Base-by-base conservation (phyloP, 2,113 vertebrate species). In the Turdus rufiventris region DNA sequence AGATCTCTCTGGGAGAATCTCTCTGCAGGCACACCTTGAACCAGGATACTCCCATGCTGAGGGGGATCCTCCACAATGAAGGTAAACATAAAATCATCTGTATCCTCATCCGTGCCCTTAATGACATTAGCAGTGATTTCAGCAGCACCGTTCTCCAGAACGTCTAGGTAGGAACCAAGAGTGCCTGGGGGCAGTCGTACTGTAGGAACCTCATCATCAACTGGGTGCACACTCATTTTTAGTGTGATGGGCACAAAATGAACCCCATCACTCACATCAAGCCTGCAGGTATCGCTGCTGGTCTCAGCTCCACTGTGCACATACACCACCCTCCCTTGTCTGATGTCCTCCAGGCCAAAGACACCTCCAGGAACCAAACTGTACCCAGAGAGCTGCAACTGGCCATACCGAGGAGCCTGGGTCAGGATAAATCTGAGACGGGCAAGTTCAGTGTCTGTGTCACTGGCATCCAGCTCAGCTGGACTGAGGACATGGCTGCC, bases 1-100 rank as follows among this genome's bases (percentile, higher is more conserved):
- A 99, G 96, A 85, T 99, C 98, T 51, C 97, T 98, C 93, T 99
- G 99, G 48, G 98, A 99, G 96, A 99, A 99, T 26, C 97, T 98
- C 74, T 96, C 96, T 21, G 97, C 97, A 5, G 98, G 98, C 14
- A 98, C 95, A 2, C 99, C 99, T 81, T 95, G 98, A 66, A 99
- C 98, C 58, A 99, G 93, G 92, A 99, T 98, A 94, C 97, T 98
- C 21, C 99, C 99, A 31, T 98, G 92, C 18, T 94, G 96, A 29
- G 99, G 99, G 7, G 98, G 98, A 78, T 98, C 98, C 89, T 99
- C 98, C 23, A 99, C 97, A 61, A 99, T 98, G 82, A 99, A 99
- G 20, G 98, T 99, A 96, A 99, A 72, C 94, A 98, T 98, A n/a
- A 99, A 98, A 88, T 99, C 98, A 94, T 99, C 99, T 0, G 98